Conservation (phyloP, 2,888 invertebrate genomes). For the Fragum whitleyi region DNA sequence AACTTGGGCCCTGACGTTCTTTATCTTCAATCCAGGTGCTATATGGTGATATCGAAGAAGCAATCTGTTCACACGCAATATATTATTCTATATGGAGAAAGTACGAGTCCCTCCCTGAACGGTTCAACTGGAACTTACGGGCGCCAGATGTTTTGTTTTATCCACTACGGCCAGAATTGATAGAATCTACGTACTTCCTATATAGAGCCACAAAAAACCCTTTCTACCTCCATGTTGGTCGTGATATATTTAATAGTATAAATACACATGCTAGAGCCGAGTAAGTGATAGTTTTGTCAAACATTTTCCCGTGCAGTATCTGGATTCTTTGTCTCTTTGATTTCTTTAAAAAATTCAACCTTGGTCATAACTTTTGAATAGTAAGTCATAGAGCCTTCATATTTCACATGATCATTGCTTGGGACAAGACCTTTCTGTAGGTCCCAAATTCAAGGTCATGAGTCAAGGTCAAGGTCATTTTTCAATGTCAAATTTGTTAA, state of each 20-base stretch:
- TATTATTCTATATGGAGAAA: conserved; percentile 88
- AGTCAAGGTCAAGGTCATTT: no score
- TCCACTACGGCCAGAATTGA: conserved; percentile 88
- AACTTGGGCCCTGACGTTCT: no score
- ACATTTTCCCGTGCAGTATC: no score
- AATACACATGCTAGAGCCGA: conserved; percentile 86
- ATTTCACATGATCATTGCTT: no score
- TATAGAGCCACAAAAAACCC: conserved; percentile 89
- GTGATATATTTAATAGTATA: conserved; percentile 87
- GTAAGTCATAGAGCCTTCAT: no score
- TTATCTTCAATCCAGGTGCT: conserved; percentile 85
- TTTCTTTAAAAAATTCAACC: no score
- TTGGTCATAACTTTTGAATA: no score
- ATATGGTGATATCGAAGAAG: conserved; percentile 89
- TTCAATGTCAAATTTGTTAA: no score
- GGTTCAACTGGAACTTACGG: conserved; percentile 85
- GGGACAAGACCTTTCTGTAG: no score
- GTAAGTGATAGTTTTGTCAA: conserved; percentile 79
- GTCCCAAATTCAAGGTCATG: no score
- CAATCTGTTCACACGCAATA: conserved; percentile 88
- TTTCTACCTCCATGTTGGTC: conserved; percentile 89
- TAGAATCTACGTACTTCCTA: conserved; percentile 88
- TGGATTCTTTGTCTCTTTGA: no score
- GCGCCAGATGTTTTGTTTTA: conserved; percentile 88
- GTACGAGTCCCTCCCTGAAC: conserved; percentile 86